Evolutionary conservation across 2,888 invertebrate species (phyloP), one percentile per base, ranked within the genome.

Genomic region (Drosophila affinis): DNA sequence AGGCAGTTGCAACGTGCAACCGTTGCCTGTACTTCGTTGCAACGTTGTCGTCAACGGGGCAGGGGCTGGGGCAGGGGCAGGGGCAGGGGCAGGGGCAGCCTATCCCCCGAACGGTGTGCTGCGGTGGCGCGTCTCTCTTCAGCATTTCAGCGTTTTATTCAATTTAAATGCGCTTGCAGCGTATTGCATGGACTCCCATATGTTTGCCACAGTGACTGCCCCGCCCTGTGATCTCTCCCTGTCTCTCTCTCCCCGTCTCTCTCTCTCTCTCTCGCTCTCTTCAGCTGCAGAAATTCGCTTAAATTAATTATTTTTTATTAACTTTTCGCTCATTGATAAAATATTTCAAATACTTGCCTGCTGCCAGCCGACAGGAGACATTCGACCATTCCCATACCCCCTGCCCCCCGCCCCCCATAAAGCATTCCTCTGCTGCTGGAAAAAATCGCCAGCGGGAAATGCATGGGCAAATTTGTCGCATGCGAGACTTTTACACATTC

Each of bases 281-380:
- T 62, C 69, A 54, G 69, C 39, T 73, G 62, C 67, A 56, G 46
- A 57, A 74, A 71, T 75, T 68, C 77, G 81, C 78, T 75, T 86
- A 88, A 86, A 88, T 86, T 86, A 86, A 86, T 86, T 86, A 86
- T 88, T 87, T 86, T 86, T 86, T 86, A 86, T 86, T 88, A 86
- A 86, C 86, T 86, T 88, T 86, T 87, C 86, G 81, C 79, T 79
- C 87, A 85, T 87, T 87, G 87, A 85, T 85, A 86, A 85, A 76
- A 85, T 85, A 78, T 85, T 87, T 85, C 84, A 85, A 85, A 85
- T 87, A 77, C 75, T 58, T 85, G 72, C 67, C 67, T 56, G 49
- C 34, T 34, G 34, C 34, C 12, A 10, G 32, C 32, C 32, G 14
- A 39, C 39, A n/a, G 39, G 39, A 39, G 39, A 39, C 79, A 81